These are phyloP conservation scores for Calameuta filiformis DNA, from an alignment of 2,888 invertebrate genomes.

Conservation along the genomic window DNA sequence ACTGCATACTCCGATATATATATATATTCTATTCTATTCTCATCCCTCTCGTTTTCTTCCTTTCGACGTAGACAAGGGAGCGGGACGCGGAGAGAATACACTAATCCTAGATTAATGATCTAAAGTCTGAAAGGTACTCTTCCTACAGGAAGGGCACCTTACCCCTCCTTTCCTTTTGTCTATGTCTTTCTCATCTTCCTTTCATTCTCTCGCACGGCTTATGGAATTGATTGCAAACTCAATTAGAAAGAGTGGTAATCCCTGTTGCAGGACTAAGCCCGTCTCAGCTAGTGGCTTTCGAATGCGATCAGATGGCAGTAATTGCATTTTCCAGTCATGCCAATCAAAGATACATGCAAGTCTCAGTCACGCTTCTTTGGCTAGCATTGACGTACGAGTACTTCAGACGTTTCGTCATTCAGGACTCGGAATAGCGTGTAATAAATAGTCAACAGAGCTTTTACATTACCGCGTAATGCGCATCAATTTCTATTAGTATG, in stretches of 20 bases:
- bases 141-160: slow-evolving; percentile 3
- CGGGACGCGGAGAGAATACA: not conserved
- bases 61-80: not conserved
- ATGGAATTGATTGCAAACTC: slow-evolving; percentile 28
- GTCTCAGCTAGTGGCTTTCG: not conserved
- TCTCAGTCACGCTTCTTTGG: slow-evolving; percentile 6
- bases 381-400: not conserved
- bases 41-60: not conserved
- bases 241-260: slow-evolving; percentile 34
- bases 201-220: slow-evolving; percentile 7
- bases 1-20: not conserved
- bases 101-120: slow-evolving; percentile 7
- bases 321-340: slow-evolving; percentile 21
- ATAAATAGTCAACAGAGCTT: not conserved
- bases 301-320: not conserved
- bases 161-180: slow-evolving; percentile 5
- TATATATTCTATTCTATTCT: not conserved
- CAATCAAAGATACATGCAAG: slow-evolving; percentile 10
- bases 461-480: not conserved
- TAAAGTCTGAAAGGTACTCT: not conserved
- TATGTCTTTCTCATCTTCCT: not conserved
- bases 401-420: not conserved
- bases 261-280: slow-evolving; percentile 9
- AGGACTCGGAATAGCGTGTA: not conserved
- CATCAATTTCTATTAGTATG: not conserved